Evolutionary conservation across 1,140 invertebrate genomes (phyloP).

Genomic region (Pectinophora gossypiella): DNA sequence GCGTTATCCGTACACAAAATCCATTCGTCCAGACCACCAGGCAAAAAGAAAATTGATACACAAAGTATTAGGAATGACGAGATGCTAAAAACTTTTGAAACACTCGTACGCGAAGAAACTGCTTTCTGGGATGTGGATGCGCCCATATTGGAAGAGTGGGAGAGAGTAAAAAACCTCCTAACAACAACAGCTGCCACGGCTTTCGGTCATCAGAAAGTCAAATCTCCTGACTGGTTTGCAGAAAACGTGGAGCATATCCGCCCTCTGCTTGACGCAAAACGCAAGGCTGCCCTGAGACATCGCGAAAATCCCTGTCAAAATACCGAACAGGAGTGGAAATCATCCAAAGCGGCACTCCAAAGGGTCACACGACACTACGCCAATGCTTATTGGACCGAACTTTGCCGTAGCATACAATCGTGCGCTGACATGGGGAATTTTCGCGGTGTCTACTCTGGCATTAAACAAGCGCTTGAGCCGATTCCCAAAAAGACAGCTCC

Average conservation of each 20-base stretch:
- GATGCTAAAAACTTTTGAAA: not conserved
- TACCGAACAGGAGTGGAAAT: not conserved
- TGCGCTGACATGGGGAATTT: not conserved
- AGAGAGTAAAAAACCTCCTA: not conserved
- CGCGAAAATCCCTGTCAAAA: not conserved
- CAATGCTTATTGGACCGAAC: not conserved
- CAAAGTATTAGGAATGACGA: not conserved
- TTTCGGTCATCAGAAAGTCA: not conserved
- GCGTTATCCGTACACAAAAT: not conserved
- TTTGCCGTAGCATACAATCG: not conserved
- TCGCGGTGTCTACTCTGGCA: not conserved
- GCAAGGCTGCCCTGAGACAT: not conserved
- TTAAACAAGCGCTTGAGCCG: not conserved
- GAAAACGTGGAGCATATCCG: not conserved
- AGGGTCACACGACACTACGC: not conserved
- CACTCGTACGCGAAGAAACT: not conserved
- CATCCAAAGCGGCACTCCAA: not conserved
- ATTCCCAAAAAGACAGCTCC: slow-evolving; percentile 18
- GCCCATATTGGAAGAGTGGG: not conserved
- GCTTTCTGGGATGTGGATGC: not conserved
- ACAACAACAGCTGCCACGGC: not conserved
- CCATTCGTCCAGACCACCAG: slow-evolving; percentile 2
- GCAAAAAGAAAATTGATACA: not conserved
- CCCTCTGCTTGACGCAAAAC: slow-evolving; percentile 1
- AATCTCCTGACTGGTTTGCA: slow-evolving; percentile 2